Evolutionary conservation across 1,140 invertebrate genomes (phyloP).

Genomic region (Choristoneura fumiferana): DNA sequence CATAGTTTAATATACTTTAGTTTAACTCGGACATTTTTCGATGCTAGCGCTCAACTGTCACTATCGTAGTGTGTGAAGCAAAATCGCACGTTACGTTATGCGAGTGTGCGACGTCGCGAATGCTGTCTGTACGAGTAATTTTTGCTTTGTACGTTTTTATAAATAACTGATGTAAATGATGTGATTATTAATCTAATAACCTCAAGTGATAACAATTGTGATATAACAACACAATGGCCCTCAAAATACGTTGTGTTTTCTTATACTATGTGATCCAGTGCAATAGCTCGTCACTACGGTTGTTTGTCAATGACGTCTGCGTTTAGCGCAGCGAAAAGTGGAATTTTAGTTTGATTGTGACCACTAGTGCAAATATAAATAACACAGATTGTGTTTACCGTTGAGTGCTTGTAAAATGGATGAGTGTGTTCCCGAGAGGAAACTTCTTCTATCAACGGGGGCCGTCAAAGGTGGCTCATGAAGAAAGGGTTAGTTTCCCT

Average conservation of each 20-base stretch:
- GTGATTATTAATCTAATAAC: constrained; percentile 67
- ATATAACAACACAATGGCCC: constrained; percentile 63
- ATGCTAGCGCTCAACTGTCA: constrained; percentile 48
- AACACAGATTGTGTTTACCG: constrained; percentile 63
- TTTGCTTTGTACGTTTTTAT: constrained; percentile 76
- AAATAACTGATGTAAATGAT: constrained; percentile 63
- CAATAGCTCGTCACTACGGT: constrained; percentile 72
- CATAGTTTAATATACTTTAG: constrained; percentile 32
- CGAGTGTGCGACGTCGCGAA: constrained; percentile 75
- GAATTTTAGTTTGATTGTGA: constrained; percentile 76
- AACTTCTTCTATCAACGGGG: constrained; percentile 64
- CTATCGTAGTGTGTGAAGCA: constrained; percentile 54
- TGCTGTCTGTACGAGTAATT: constrained; percentile 66
- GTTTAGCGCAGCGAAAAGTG: constrained; percentile 76
- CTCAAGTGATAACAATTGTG: constrained; percentile 71
- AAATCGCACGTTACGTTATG: constrained; percentile 67
- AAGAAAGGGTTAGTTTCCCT: constrained; percentile 76
- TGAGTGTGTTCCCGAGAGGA: constrained; percentile 66
- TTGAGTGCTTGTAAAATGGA: constrained; percentile 74
- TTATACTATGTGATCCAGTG: constrained; percentile 68
- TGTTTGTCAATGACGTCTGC: constrained; percentile 78
- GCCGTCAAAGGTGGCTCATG: constrained; percentile 74
- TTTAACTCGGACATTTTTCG: constrained; percentile 10
- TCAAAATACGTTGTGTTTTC: constrained; percentile 69
- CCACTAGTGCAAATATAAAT: constrained; percentile 71